A percentile compares a stretch with the other conserved stretches of the same genome.
phyloP scores from a whole-genome alignment of 2,113 vertebrate genomes.

The Engystomops pustulosus region DNA sequence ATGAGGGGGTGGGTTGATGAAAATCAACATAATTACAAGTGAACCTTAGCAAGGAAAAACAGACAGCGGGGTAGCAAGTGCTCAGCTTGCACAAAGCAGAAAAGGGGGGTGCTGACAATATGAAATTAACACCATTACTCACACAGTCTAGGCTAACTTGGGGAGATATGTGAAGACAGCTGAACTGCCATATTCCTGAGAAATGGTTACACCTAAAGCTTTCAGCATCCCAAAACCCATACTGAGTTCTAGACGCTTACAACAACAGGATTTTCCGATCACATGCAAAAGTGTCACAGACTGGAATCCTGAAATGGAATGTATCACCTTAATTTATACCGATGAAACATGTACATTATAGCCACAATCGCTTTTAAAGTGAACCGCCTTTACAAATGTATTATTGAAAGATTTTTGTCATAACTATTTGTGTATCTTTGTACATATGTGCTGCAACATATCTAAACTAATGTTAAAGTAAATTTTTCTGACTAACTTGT shows the following conservation, averaged over 20 bases:
- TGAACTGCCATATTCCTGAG: background rate
- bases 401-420: too few relatives aligned
- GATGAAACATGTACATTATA: too few relatives aligned
- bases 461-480: too few relatives aligned
- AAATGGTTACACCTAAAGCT: background rate
- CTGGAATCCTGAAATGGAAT: background rate
- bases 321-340: too few relatives aligned
- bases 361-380: too few relatives aligned
- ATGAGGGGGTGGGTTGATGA: slow-evolving; percentile 90
- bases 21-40: slow-evolving; percentile 99
- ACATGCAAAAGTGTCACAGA: background rate
- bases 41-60: slow-evolving; percentile 84
- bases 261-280: background rate
- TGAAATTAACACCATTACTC: slow-evolving; percentile 64
- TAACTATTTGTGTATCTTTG: too few relatives aligned
- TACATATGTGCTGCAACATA: too few relatives aligned
- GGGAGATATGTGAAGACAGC: slow-evolving; percentile 21
- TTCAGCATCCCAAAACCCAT: background rate
- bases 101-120: slow-evolving; percentile 57
- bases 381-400: too few relatives aligned
- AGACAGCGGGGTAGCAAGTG: slow-evolving; percentile 79
- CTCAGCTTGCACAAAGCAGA: slow-evolving; percentile 64
- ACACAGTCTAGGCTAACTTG: slow-evolving; percentile 58
- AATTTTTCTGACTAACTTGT: too few relatives aligned
- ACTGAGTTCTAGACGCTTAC: background rate